These are phyloP conservation scores for Chydorus sphaericus DNA, from an alignment of 2,888 invertebrate species.

Conservation along the genomic window DNA sequence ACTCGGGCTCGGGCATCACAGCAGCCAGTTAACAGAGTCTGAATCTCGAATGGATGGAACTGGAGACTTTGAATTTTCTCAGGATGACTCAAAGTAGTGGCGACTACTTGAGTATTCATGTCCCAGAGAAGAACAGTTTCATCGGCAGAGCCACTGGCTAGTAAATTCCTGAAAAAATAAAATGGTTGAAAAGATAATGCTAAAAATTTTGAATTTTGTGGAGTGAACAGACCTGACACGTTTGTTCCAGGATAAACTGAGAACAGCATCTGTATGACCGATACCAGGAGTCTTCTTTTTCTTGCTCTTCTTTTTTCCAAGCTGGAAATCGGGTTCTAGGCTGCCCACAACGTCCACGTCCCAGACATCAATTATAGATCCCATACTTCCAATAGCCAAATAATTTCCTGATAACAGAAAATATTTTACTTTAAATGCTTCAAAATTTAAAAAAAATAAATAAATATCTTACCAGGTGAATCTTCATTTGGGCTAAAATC, in stretches of 20 bases:
- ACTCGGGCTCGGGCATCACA: conserved; percentile 62
- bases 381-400: conserved; percentile 85
- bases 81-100: conserved; percentile 54
- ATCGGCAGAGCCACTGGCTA: conserved; percentile 90
- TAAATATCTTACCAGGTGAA: conserved; percentile 36
- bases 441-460: background rate
- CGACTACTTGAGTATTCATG: conserved; percentile 60
- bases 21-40: conserved; percentile 65
- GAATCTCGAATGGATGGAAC: conserved; percentile 71
- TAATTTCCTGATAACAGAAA: conserved; percentile 52
- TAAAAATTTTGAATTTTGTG: background rate
- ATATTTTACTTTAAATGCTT: background rate
- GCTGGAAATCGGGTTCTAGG: conserved; percentile 68
- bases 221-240: conserved; percentile 41
- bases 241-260: conserved; percentile 81
- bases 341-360: conserved; percentile 86
- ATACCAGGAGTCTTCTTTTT: conserved; percentile 46
- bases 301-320: conserved; percentile 57
- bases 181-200: no score
- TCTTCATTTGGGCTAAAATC: conserved; percentile 67
- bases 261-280: conserved; percentile 80
- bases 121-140: conserved; percentile 81
- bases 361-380: conserved; percentile 88
- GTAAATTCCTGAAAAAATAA: conserved; percentile 48
- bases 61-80: conserved; percentile 72